These are phyloP conservation scores for Drosophila picticornis DNA, from an alignment of 2,888 invertebrate genomes.

Conservation along the genomic window DNA sequence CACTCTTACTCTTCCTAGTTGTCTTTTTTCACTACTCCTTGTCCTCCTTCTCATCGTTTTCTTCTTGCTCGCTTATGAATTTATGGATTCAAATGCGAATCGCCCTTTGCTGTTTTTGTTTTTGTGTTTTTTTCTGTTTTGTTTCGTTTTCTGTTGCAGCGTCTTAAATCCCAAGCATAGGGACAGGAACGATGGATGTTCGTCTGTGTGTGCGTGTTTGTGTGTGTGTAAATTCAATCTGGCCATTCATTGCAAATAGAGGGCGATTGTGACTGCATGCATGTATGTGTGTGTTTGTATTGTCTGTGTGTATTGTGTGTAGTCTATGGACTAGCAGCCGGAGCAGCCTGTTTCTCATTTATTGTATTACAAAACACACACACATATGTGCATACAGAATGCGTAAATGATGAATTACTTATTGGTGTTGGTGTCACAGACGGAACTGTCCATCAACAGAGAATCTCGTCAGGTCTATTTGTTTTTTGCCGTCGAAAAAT, in stretches of 20 bases:
- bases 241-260: slow-evolving; percentile 46
- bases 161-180: slow-evolving; percentile 41
- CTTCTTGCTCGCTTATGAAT: slow-evolving; percentile 48
- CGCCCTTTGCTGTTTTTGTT: slow-evolving; percentile 22
- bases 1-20: slow-evolving; percentile 34
- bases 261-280: slow-evolving; percentile 26
- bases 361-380: not conserved
- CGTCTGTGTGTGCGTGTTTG: not conserved
- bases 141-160: slow-evolving; percentile 24
- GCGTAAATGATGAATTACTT: slow-evolving; percentile 26
- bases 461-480: not conserved
- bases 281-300: not conserved
- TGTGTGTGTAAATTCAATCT: not conserved
- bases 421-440: not conserved
- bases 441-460: not conserved
- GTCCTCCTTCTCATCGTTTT: slow-evolving; percentile 20
- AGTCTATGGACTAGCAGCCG: slow-evolving; percentile 12
- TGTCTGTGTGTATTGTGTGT: not conserved
- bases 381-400: not conserved
- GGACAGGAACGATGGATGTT: slow-evolving; percentile 13
- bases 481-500: not conserved
- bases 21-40: slow-evolving; percentile 4
- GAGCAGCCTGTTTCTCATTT: slow-evolving; percentile 2
- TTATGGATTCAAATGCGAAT: slow-evolving; percentile 58
- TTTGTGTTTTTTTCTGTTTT: slow-evolving; percentile 1